A percentile compares a stretch with the other conserved stretches of the same genome.
Conservation (phyloP, 2,888 invertebrate species). For the Eristalis pertinax region DNA sequence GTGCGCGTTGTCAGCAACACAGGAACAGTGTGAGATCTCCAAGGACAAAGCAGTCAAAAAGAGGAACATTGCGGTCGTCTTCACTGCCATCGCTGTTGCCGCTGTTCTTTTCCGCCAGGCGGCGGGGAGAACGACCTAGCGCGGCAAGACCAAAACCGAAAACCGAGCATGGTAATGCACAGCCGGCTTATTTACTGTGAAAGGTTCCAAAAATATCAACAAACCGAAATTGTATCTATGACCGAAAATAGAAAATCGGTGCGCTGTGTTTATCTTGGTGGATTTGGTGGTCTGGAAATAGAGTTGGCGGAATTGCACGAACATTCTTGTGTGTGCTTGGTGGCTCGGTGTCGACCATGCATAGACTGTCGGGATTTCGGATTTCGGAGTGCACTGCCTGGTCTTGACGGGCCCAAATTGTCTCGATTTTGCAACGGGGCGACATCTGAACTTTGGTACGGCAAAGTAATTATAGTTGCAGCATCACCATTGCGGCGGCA, state of each 20-base stretch:
- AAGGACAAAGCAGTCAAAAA: conserved; percentile 62
- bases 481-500: conserved; percentile 30
- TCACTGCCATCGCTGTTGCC: not conserved
- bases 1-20: not conserved
- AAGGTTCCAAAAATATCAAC: conserved; percentile 70
- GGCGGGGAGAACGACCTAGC: conserved; percentile 2
- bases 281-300: conserved; percentile 53
- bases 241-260: conserved; percentile 59
- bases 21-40: conserved; percentile 26
- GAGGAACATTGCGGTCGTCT: conserved; percentile 8
- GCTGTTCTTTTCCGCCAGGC: not conserved
- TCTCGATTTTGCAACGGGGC: conserved; percentile 57
- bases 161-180: conserved; percentile 48
- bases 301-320: conserved; percentile 32
- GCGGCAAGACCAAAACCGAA: conserved; percentile 17
- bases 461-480: conserved; percentile 64
- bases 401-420: conserved; percentile 29
- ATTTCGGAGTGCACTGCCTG: conserved; percentile 1
- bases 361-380: not conserved
- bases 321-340: conserved; percentile 10
- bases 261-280: conserved; percentile 42
- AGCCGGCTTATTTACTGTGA: conserved; percentile 46
- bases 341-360: not conserved
- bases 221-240: conserved; percentile 62
- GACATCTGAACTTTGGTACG: conserved; percentile 69